A percentile compares a stretch with the other conserved stretches of the same genome.
phyloP scores from a whole-genome alignment of 2,888 invertebrate genomes.

The Himalopsyche tibetana region DNA sequence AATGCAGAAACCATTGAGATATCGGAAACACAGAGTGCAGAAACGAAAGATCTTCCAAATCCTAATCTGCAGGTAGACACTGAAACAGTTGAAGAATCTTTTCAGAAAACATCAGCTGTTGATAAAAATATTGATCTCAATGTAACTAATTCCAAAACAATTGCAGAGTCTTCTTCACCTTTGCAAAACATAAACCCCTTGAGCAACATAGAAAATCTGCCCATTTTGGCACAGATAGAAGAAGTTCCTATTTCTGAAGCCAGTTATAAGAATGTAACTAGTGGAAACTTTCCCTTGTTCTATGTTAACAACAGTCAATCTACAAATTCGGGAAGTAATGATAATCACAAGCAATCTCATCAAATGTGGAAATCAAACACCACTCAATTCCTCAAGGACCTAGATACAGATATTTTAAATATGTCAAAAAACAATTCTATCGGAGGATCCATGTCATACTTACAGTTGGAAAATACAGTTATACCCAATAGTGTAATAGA shows the following conservation, averaged over 20 bases:
- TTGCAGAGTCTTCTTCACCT: neutral
- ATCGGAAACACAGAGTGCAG: neutral
- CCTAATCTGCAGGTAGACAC: neutral
- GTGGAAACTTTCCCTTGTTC: conserved; percentile 9
- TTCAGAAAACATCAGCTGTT: neutral
- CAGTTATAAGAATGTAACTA: conserved; percentile 8
- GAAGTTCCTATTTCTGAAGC: conserved; percentile 11
- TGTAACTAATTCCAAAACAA: neutral
- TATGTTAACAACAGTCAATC: neutral
- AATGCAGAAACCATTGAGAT: neutral
- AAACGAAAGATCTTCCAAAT: neutral
- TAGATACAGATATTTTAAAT: conserved; percentile 24
- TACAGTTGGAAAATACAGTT: conserved; percentile 44
- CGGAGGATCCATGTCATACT: neutral
- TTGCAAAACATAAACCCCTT: neutral
- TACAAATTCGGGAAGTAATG: conserved; percentile 6
- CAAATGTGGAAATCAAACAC: conserved; percentile 1
- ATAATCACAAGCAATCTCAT: conserved; percentile 1
- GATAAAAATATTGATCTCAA: neutral
- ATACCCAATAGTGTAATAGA: conserved; percentile 5
- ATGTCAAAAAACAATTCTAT: neutral
- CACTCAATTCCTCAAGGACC: neutral
- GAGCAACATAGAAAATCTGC: conserved; percentile 1
- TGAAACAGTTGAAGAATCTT: neutral
- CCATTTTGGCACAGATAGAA: neutral